Conservation (phyloP, 2,113 vertebrate species). For the Tenrec ecaudatus region DNA sequence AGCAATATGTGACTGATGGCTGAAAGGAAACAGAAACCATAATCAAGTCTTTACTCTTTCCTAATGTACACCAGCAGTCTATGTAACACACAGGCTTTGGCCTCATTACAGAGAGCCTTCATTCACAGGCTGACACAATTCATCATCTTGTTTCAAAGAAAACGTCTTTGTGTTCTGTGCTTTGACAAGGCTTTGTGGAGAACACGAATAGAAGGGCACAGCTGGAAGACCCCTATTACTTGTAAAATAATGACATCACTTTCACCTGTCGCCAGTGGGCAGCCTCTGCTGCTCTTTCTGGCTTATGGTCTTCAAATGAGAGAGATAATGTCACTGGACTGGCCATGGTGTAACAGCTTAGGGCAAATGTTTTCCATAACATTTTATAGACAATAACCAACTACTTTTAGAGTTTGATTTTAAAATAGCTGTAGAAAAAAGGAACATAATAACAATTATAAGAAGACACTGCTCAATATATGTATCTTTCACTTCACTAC, state of each 20-base stretch:
- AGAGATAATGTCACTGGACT: neutral
- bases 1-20: neutral
- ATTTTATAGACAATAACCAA: neutral
- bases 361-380: neutral
- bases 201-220: neutral
- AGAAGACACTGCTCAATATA: neutral
- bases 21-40: constrained; percentile 57
- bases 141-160: constrained; percentile 65
- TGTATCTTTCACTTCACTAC: neutral
- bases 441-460: neutral
- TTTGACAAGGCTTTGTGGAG: neutral
- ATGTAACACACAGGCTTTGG: neutral
- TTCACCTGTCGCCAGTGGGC: neutral
- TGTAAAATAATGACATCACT: neutral
- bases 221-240: constrained; percentile 15
- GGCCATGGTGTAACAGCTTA: neutral
- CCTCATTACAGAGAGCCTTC: constrained; percentile 13
- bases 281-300: neutral
- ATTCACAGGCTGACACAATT: constrained; percentile 64
- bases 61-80: constrained; percentile 2
- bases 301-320: too few relatives aligned
- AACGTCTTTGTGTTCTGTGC: constrained; percentile 44
- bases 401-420: constrained; percentile 28
- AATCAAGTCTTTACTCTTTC: constrained; percentile 55
- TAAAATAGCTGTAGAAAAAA: neutral